These are phyloP conservation scores for Microcebus tavaratra DNA, from an alignment of 2,113 vertebrate species.

Conservation along the genomic window DNA sequence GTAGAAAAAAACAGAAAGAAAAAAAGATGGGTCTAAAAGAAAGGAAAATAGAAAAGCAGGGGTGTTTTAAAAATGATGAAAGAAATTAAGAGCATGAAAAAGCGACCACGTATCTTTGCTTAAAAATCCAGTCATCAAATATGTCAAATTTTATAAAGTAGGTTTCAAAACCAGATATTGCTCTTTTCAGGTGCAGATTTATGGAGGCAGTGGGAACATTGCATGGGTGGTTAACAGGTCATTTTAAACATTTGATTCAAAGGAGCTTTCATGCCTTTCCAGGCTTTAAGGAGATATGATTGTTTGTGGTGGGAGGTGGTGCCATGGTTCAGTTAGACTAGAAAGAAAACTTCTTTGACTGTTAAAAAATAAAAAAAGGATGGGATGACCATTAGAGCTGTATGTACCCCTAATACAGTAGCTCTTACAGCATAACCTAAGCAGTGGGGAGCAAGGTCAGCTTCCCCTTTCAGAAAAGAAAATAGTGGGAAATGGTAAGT, in stretches of 20 bases:
- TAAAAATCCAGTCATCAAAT: slow-evolving; percentile 25
- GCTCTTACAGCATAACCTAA: background rate
- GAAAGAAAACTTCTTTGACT: background rate
- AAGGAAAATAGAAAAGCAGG: background rate
- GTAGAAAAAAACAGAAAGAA: slow-evolving; percentile 17
- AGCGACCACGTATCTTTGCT: background rate
- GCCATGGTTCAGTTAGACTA: background rate
- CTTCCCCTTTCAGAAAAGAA: background rate
- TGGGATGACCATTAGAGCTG: background rate
- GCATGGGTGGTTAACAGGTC: background rate
- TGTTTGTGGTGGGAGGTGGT: background rate
- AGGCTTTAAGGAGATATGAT: background rate
- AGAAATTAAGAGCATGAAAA: slow-evolving; percentile 28
- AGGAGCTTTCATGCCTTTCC: background rate
- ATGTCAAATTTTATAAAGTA: background rate
- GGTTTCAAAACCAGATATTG: slow-evolving; percentile 15
- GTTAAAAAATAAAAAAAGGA: background rate
- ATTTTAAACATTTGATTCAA: slow-evolving; percentile 17
- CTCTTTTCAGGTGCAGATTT: background rate
- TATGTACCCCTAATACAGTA: background rate
- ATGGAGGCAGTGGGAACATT: background rate
- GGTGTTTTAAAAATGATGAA: background rate
- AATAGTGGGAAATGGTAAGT: background rate
- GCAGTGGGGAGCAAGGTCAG: background rate
- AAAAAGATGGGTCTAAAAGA: background rate